Conservation (phyloP, 2,888 invertebrate genomes). For the Sphaerophoria taeniata region DNA sequence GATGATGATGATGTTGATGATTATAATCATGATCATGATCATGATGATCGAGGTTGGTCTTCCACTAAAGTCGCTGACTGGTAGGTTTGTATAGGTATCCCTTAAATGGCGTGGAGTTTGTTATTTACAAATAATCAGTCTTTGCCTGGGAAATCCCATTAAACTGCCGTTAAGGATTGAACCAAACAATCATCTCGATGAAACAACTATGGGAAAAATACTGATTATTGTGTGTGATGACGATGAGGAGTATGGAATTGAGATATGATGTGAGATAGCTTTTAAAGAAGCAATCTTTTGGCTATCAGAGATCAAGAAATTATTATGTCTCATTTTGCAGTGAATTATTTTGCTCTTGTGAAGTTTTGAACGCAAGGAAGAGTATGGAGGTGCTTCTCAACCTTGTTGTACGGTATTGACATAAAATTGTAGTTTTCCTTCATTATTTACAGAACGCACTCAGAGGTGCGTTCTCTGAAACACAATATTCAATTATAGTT, state of each 20-base stretch:
- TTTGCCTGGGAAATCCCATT: conserved; percentile 34
- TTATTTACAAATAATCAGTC: conserved; percentile 33
- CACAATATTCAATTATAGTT: too few relatives aligned
- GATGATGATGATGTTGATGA: conserved; percentile 7
- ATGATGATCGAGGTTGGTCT: not conserved
- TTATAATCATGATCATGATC: conserved; percentile 3
- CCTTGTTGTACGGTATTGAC: too few relatives aligned
- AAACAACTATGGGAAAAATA: conserved; percentile 31
- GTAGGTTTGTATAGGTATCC: conserved; percentile 19
- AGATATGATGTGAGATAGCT: not conserved
- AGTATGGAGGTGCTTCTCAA: too few relatives aligned
- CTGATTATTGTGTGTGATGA: conserved; percentile 4
- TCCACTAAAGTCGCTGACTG: too few relatives aligned
- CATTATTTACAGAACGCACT: too few relatives aligned
- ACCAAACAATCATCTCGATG: conserved; percentile 21
- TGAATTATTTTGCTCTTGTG: too few relatives aligned
- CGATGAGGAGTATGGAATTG: conserved; percentile 1
- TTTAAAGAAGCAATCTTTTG: not conserved
- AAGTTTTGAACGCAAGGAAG: too few relatives aligned
- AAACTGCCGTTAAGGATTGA: conserved; percentile 45
- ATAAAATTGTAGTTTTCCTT: too few relatives aligned
- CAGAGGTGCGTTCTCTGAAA: too few relatives aligned
- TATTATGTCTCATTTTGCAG: not conserved
- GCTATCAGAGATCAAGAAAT: not conserved
- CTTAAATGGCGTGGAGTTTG: conserved; percentile 39